Conservation (phyloP, 2,888 invertebrate genomes). For the Temnothorax rugatulus region DNA sequence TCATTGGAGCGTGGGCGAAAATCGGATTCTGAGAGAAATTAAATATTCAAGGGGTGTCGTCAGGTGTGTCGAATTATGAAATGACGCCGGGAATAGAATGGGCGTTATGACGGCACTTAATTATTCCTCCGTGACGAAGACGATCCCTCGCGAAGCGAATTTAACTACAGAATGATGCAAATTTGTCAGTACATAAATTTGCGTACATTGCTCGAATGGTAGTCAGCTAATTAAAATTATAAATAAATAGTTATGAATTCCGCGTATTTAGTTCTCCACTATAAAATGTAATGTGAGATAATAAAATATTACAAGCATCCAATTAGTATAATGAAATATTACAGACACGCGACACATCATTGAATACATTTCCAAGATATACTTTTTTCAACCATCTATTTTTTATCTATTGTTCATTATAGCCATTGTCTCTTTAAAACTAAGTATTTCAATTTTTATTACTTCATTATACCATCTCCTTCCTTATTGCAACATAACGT, state of each 20-base stretch:
- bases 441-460: neutral
- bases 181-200: constrained; percentile 17
- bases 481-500: neutral
- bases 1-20: neutral
- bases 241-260: neutral
- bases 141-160: neutral
- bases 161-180: neutral
- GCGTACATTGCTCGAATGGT: neutral
- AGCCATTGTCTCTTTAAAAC: neutral
- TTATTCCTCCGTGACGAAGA: neutral
- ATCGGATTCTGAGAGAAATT: constrained; percentile 16
- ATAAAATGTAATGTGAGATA: neutral
- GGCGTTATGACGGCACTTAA: neutral
- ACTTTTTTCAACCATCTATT: neutral
- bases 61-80: constrained; percentile 2
- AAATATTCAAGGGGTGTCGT: constrained; percentile 20
- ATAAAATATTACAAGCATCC: neutral
- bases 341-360: neutral
- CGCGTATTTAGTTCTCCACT: neutral
- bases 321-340: neutral
- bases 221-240: neutral
- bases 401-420: neutral
- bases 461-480: neutral
- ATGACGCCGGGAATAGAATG: neutral
- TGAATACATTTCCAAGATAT: neutral